Percentiles rank a stretch among this genome's conserved stretches.
Conservation (phyloP, 92 coral and sea anemone genomes). For the Epizoanthus fatuus region DNA sequence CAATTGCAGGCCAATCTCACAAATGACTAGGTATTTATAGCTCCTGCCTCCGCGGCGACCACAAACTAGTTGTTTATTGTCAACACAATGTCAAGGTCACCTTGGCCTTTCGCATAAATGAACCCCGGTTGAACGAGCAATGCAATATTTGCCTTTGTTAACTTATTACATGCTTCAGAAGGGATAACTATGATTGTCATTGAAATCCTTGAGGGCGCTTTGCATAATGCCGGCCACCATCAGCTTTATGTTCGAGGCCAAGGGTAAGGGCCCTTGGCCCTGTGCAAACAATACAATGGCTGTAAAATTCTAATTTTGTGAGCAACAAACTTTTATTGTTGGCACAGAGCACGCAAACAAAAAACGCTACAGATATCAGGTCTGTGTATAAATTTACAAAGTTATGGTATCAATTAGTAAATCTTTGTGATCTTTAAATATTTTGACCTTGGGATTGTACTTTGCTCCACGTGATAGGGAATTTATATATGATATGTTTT, state of each 20-base stretch:
- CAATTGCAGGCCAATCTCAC: constrained; percentile 33
- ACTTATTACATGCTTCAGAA: constrained; percentile 45
- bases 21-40: constrained; percentile 28
- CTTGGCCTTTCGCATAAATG: constrained; percentile 3
- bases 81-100: constrained; percentile 43
- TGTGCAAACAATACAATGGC: not conserved
- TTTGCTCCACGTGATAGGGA: constrained; percentile 6
- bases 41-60: constrained; percentile 22
- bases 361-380: not conserved
- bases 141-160: constrained; percentile 17
- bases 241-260: not conserved
- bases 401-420: not conserved
- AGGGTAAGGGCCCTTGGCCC: constrained; percentile 23
- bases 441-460: constrained; percentile 33
- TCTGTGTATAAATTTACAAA: not conserved
- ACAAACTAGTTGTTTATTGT: constrained; percentile 20
- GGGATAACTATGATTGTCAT: constrained; percentile 12
- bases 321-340: not conserved
- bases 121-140: constrained; percentile 39
- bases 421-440: not conserved
- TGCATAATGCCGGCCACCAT: constrained; percentile 8
- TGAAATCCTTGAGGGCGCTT: constrained; percentile 14
- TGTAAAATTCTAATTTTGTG: constrained; percentile 9
- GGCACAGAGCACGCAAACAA: not conserved
- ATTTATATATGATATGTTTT: not conserved